phyloP scores from a whole-genome alignment of 1,140 invertebrate genomes.

The Scaptomyza montana region DNA sequence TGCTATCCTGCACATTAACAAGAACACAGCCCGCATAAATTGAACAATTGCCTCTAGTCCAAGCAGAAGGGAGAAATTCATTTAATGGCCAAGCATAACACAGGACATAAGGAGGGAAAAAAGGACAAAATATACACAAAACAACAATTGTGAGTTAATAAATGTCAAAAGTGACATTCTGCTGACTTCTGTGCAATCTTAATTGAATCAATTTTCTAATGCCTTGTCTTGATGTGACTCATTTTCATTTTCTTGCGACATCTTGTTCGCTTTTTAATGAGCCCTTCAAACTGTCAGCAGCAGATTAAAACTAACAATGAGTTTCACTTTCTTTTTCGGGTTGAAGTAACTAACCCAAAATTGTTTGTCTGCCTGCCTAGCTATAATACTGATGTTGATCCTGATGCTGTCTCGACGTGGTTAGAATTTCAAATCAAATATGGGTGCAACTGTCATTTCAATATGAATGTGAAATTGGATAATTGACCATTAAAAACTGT shows the following conservation, averaged over 20 bases:
- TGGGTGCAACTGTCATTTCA: neutral
- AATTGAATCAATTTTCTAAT: constrained; percentile 59
- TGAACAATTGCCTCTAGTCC: constrained; percentile 18
- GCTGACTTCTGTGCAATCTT: constrained; percentile 44
- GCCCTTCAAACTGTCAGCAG: constrained; percentile 59
- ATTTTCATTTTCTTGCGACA: constrained; percentile 15
- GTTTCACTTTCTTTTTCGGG: neutral
- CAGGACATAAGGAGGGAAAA: neutral
- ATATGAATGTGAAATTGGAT: too few relatives aligned
- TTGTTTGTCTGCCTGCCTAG: neutral
- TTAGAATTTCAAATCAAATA: too few relatives aligned
- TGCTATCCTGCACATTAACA: neutral
- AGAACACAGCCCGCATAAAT: constrained; percentile 47
- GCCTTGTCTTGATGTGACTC: constrained; percentile 56
- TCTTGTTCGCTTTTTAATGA: constrained; percentile 43
- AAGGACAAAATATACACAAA: constrained; percentile 17
- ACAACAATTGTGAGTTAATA: constrained; percentile 74
- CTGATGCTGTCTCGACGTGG: constrained; percentile 16
- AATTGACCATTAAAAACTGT: constrained; percentile 9
- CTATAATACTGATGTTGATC: constrained; percentile 8
- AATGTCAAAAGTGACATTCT: constrained; percentile 70
- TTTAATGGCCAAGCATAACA: neutral
- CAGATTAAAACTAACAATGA: constrained; percentile 50
- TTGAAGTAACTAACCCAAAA: constrained; percentile 25
- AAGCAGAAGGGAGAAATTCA: constrained; percentile 10